phyloP scores from a whole-genome alignment of 2,888 invertebrate species.

The Conistra vaccinii region DNA sequence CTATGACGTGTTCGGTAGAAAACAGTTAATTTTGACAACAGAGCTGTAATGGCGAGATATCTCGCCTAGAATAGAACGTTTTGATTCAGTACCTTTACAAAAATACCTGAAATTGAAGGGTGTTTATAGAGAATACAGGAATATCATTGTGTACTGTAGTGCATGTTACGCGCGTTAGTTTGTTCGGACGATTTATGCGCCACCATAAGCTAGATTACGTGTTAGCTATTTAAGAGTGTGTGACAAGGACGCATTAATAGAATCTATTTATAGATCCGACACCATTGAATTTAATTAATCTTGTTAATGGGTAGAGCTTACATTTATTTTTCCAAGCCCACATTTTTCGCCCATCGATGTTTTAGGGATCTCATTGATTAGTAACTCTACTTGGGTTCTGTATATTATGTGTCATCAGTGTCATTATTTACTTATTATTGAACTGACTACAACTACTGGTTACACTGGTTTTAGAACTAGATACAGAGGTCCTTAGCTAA shows the following conservation, averaged over 20 bases:
- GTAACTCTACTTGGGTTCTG: background rate
- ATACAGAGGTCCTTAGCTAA: background rate
- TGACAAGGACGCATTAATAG: slow-evolving; percentile 31
- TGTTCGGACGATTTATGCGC: background rate
- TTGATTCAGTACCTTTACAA: background rate
- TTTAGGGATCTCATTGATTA: background rate
- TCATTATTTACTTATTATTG: background rate
- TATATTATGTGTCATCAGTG: background rate
- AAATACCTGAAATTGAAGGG: background rate
- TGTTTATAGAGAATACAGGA: background rate
- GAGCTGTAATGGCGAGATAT: slow-evolving; percentile 20
- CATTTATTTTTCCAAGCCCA: background rate
- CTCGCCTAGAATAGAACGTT: background rate
- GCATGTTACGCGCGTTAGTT: background rate
- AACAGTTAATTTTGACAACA: slow-evolving; percentile 8
- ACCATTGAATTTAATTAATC: slow-evolving; percentile 18
- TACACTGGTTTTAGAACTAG: background rate
- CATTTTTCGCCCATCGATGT: background rate
- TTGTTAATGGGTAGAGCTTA: background rate
- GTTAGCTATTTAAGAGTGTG: slow-evolving; percentile 9
- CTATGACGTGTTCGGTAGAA: slow-evolving; percentile 3
- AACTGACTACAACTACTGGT: background rate
- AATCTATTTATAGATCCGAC: slow-evolving; percentile 48
- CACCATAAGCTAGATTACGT: slow-evolving; percentile 15
- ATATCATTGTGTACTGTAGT: background rate